Percentiles rank a stretch among this genome's conserved stretches.
Evolutionary conservation across 2,113 vertebrate genomes (phyloP).

Genomic region (Dermatemys mawii): DNA sequence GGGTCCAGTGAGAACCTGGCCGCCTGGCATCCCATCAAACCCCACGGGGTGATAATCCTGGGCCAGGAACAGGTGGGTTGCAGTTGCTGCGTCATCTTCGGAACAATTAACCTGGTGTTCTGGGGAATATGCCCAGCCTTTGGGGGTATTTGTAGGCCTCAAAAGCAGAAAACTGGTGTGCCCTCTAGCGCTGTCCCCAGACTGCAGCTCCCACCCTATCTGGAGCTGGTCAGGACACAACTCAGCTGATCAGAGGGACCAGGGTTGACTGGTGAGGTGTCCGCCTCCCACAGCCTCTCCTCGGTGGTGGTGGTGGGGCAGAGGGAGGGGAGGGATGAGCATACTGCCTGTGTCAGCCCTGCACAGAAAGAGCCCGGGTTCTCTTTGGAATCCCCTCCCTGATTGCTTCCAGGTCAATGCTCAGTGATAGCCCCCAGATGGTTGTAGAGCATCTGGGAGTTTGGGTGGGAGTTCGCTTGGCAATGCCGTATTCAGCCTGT

Average conservation of each 20-base stretch:
- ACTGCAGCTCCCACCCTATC: background rate
- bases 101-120: background rate
- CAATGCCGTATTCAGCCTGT: background rate
- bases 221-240: background rate
- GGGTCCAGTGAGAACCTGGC: slow-evolving; percentile 91
- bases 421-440: background rate
- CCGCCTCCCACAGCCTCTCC: background rate
- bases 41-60: slow-evolving; percentile 91
- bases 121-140: background rate
- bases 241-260: background rate
- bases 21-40: slow-evolving; percentile 95
- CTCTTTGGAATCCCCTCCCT: background rate
- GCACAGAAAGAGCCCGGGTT: too few species aligned
- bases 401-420: background rate
- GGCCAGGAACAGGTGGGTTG: slow-evolving; percentile 94
- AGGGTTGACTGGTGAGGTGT: background rate
- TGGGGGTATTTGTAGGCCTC: background rate
- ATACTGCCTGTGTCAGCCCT: background rate
- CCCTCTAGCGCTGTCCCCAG: background rate
- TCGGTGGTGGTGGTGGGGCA: background rate
- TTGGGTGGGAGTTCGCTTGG: background rate
- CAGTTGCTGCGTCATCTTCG: rapidly evolving
- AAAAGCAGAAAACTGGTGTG: background rate
- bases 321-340: too few species aligned
- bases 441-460: background rate